A percentile compares a stretch with the other conserved stretches of the same genome.
Conservation (phyloP, 1,140 invertebrate genomes). For the Drosophila mayri region DNA sequence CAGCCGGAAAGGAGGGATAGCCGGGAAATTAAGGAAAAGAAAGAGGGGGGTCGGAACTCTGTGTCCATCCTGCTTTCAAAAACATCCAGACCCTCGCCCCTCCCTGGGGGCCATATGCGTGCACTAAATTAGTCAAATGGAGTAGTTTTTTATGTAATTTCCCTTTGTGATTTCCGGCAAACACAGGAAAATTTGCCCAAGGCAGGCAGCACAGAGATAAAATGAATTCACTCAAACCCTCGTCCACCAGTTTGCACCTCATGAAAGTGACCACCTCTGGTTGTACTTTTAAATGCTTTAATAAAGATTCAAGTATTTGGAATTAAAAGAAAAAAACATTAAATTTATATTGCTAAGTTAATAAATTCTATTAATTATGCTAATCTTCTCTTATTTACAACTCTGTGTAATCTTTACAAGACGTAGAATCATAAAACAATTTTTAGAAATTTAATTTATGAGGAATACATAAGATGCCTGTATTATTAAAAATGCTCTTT, state of each 20-base stretch:
- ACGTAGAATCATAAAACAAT: background rate
- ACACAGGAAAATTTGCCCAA: conserved; percentile 16
- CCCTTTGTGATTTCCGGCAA: conserved; percentile 49
- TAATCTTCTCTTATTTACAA: too few species aligned
- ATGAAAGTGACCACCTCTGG: background rate
- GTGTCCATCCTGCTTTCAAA: conserved; percentile 14
- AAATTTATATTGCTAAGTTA: background rate
- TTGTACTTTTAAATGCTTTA: conserved; percentile 1
- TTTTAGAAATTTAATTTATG: background rate
- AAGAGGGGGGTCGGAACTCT: background rate
- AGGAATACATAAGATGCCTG: background rate
- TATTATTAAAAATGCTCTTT: background rate
- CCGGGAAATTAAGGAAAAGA: conserved; percentile 10
- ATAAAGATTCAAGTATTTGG: background rate
- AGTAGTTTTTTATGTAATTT: conserved; percentile 66
- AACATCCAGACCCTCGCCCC: conserved; percentile 9
- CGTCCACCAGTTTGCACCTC: conserved; percentile 18
- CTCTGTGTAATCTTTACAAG: too few species aligned
- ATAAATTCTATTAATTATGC: background rate
- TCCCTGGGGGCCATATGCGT: conserved; percentile 30
- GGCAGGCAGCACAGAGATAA: conserved; percentile 23
- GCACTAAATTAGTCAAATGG: conserved; percentile 55
- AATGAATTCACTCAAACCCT: conserved; percentile 20
- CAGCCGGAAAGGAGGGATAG: conserved; percentile 11
- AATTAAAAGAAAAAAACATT: background rate